Conservation (phyloP, 1,140 invertebrate genomes). For the Asobara japonica region DNA sequence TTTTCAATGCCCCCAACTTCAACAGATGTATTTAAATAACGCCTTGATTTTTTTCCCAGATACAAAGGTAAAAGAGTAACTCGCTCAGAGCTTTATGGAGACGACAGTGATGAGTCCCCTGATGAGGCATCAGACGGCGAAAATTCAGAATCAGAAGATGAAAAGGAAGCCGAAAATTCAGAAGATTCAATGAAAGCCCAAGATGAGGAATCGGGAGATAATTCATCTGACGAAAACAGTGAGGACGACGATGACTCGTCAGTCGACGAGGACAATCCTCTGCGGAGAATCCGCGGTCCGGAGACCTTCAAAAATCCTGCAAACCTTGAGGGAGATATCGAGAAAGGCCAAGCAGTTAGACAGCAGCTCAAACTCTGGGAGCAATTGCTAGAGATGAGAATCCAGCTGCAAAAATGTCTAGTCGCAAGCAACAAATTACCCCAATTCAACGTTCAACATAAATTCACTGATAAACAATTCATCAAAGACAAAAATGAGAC, state of each 20-base stretch:
- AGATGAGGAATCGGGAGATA: slow-evolving; percentile 46
- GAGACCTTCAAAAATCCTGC: slow-evolving; percentile 54
- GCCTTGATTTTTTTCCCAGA: slow-evolving; percentile 50
- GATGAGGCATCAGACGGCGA: slow-evolving; percentile 29
- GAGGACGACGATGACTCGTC: slow-evolving; percentile 42
- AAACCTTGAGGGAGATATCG: slow-evolving; percentile 70
- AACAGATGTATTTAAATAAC: slow-evolving; percentile 27
- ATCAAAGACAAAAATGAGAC: slow-evolving; percentile 65
- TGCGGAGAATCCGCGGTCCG: slow-evolving; percentile 44
- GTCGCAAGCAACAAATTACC: slow-evolving; percentile 81
- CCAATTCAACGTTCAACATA: slow-evolving; percentile 67
- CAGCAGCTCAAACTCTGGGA: slow-evolving; percentile 86
- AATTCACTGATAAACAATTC: slow-evolving; percentile 69
- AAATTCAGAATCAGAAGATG: slow-evolving; percentile 1
- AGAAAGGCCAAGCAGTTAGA: slow-evolving; percentile 80
- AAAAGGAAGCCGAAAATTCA: slow-evolving; percentile 30
- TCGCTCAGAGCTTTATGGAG: slow-evolving; percentile 63
- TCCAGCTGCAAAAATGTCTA: slow-evolving; percentile 85
- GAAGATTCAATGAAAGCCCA: slow-evolving; percentile 44
- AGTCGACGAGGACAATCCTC: slow-evolving; percentile 57
- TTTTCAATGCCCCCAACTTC: too few species aligned
- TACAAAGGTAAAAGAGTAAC: slow-evolving; percentile 78
- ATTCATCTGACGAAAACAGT: slow-evolving; percentile 43
- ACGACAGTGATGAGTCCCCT: slow-evolving; percentile 40
- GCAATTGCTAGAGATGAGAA: slow-evolving; percentile 81